phyloP scores from a whole-genome alignment of 2,888 invertebrate species.

The Heliothis peltigera region DNA sequence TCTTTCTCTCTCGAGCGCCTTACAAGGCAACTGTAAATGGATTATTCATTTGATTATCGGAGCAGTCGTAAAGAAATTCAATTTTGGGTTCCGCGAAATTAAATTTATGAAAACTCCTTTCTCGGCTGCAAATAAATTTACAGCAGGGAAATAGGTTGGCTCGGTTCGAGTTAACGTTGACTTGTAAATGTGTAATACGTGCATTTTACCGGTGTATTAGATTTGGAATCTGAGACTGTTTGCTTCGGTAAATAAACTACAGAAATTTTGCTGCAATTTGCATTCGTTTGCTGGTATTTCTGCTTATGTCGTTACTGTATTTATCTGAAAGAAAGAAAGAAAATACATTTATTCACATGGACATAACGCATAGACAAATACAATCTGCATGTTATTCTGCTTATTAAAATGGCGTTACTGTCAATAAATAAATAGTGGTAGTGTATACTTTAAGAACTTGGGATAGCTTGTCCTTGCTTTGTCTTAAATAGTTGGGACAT shows the following conservation, averaged over 20 bases:
- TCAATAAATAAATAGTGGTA: no score
- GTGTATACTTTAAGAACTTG: no score
- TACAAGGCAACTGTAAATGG: conserved; percentile 74
- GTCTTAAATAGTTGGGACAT: no score
- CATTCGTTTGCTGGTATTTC: background rate
- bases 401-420: no score
- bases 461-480: no score
- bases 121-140: conserved; percentile 80
- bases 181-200: conserved; percentile 46
- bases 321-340: background rate
- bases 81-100: conserved; percentile 82
- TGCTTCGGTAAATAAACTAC: conserved; percentile 6
- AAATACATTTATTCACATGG: no score
- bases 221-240: conserved; percentile 18
- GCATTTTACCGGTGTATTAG: conserved; percentile 21
- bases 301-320: background rate
- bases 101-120: conserved; percentile 80
- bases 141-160: conserved; percentile 68
- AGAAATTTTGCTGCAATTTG: background rate
- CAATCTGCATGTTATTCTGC: no score
- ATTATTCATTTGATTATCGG: conserved; percentile 87
- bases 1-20: conserved; percentile 65
- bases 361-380: no score
- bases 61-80: conserved; percentile 84
- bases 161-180: conserved; percentile 55